phyloP scores from a whole-genome alignment of 2,888 invertebrate genomes.

The Cheiracanthium punctorium region DNA sequence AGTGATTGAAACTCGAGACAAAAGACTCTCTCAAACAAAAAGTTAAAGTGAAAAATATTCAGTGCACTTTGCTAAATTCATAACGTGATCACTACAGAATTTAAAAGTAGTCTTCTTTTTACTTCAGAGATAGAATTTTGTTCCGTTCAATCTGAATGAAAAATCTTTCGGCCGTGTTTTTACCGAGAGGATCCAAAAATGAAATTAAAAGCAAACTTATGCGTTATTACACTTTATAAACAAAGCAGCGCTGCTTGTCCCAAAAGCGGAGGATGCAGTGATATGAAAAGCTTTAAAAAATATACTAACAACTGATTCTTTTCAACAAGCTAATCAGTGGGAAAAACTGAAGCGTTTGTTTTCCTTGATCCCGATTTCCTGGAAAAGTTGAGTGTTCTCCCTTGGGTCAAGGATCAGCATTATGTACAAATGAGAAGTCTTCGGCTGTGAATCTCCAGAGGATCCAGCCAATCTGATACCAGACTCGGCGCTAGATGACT shows the following conservation, averaged over 20 bases:
- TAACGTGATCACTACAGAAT: too few relatives aligned
- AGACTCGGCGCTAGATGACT: slow-evolving; percentile 18
- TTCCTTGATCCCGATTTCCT: not conserved
- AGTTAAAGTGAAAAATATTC: too few relatives aligned
- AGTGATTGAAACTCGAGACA: too few relatives aligned
- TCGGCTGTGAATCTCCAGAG: slow-evolving; percentile 10
- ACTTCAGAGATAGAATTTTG: too few relatives aligned
- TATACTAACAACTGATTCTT: not conserved
- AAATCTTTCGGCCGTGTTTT: too few relatives aligned
- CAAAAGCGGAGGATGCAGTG: not conserved
- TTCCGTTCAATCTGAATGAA: too few relatives aligned
- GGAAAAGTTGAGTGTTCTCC: not conserved
- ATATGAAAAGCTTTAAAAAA: slow-evolving; percentile 4
- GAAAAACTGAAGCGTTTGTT: slow-evolving; percentile 13
- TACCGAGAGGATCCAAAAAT: not conserved
- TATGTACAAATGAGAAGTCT: slow-evolving; percentile 24
- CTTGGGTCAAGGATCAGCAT: slow-evolving; percentile 5
- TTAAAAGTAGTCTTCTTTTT: too few relatives aligned
- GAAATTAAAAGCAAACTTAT: slow-evolving; percentile 1
- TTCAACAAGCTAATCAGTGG: slow-evolving; percentile 8
- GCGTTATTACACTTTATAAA: not conserved
- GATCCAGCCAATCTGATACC: slow-evolving; percentile 31
- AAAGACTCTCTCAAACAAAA: too few relatives aligned
- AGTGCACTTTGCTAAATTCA: too few relatives aligned
- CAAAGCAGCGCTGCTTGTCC: not conserved